Base-by-base conservation (phyloP, 1,140 invertebrate genomes). In the Neelides sp. region DNA sequence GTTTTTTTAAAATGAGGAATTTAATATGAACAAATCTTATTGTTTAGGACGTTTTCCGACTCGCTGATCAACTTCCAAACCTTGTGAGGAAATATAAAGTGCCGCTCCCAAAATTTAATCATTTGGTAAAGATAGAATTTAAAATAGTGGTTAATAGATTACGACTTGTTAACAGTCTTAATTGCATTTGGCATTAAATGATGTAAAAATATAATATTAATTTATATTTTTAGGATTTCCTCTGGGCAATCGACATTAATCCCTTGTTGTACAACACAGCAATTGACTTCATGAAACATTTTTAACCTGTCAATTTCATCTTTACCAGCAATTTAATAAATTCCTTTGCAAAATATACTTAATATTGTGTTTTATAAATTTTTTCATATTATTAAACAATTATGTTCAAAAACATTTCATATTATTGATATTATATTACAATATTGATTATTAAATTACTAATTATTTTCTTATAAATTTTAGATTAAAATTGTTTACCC, bases 91-190 rank as follows among this genome's bases (percentile, higher is more conserved):
- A 64, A 12, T 71, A 69, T 50, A 64, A 71, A 54, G 71, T 82
- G 12, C 73, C 76, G 3, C 66, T 73, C 36, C 60, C 71, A 35
- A 70, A 70, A 32, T 82, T 82, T 54, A 81, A 79, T 64, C 80
- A 83, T 58, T 64, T 81, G 10, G 80, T 15, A 5, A 13, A 15
- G 37, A 40, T 15, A 19, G 12, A 40, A 19, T 40, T 10, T 40
- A 17, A 15, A 40, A 40, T 40, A 40, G 20, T 40, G 20, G 15
- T 7, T 32, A 8, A 32, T 32, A 32, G n/a, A 32, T 32, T 32
- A 32, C n/a, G n/a, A 32, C 28, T 8, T 32, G 7, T 32, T n/a
- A 32, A 26, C 40, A 50, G 20, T 27, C 54, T n/a, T 30, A 57
- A 26, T 36, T 65, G 17, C 57, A 54, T 1, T 52, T 62, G 17